A percentile compares a stretch with the other conserved stretches of the same genome.
These are phyloP conservation scores for Lepidocolaptes lacrymiger DNA, from an alignment of 2,797 vertebrate species.

Conservation along the genomic window DNA sequence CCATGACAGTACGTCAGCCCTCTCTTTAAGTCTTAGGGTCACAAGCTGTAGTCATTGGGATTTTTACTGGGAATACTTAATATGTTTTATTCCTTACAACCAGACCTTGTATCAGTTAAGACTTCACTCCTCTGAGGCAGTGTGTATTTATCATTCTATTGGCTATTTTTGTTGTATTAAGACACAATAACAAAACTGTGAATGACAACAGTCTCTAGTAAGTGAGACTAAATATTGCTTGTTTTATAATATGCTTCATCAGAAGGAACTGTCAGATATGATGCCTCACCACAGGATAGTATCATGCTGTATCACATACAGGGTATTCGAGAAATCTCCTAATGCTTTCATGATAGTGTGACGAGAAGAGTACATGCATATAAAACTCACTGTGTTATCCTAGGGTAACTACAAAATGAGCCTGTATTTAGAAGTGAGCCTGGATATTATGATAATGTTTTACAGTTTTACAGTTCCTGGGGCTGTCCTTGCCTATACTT, in stretches of 20 bases:
- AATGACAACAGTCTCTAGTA: not conserved
- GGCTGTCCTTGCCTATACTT: too few species aligned
- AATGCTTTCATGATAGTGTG: not conserved
- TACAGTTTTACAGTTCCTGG: too few species aligned
- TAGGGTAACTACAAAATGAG: not conserved
- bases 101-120: not conserved
- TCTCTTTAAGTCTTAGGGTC: not conserved
- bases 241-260: not conserved
- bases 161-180: not conserved
- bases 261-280: not conserved
- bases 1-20: not conserved
- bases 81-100: not conserved
- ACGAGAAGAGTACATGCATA: not conserved
- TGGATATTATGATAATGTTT: too few species aligned
- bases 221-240: not conserved
- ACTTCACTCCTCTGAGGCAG: not conserved
- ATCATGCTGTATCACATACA: not conserved
- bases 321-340: not conserved
- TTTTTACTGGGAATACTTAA: not conserved
- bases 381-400: not conserved
- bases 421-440: too few species aligned
- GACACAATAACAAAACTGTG: not conserved
- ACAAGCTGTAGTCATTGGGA: not conserved
- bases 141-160: not conserved
- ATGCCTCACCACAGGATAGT: not conserved